Conservation (phyloP, 2,888 invertebrate genomes). For the Tanytarsus gracilentus region DNA sequence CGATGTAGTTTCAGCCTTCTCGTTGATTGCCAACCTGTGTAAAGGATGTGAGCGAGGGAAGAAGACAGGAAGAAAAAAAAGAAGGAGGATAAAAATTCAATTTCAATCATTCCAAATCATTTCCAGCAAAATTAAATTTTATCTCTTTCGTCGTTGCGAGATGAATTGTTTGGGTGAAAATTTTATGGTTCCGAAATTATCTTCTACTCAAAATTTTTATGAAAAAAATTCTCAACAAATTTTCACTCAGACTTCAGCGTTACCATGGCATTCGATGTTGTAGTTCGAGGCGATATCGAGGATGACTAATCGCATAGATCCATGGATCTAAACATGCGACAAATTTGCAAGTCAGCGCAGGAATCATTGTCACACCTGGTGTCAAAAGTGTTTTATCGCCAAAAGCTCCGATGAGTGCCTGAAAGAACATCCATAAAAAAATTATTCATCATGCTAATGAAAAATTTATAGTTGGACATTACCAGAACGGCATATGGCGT, state of each 20-base stretch:
- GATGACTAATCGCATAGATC: slow-evolving; percentile 85
- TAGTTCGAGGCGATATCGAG: slow-evolving; percentile 72
- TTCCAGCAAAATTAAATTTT: background rate
- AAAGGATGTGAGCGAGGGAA: background rate
- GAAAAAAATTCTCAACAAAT: too few relatives aligned
- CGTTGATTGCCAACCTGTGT: slow-evolving; percentile 53
- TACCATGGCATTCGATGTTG: slow-evolving; percentile 70
- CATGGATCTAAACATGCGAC: slow-evolving; percentile 90
- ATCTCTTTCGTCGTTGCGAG: background rate
- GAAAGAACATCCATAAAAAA: slow-evolving; percentile 29
- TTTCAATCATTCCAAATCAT: slow-evolving; percentile 7
- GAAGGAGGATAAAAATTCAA: slow-evolving; percentile 13
- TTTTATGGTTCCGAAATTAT: too few relatives aligned
- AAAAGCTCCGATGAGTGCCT: slow-evolving; percentile 73
- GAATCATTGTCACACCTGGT: slow-evolving; percentile 71
- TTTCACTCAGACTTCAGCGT: too few relatives aligned
- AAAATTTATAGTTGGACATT: background rate
- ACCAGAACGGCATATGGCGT: slow-evolving; percentile 78
- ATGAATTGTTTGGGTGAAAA: background rate
- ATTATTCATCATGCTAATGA: background rate
- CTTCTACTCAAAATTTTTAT: too few relatives aligned
- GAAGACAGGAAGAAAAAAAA: background rate
- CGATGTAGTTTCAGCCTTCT: slow-evolving; percentile 53
- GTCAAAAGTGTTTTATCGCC: slow-evolving; percentile 65
- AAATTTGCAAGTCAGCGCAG: slow-evolving; percentile 75